Percentiles rank a stretch among this genome's conserved stretches.
These are phyloP conservation scores for Cephalotes varians DNA, from an alignment of 2,888 invertebrate genomes.

Conservation along the genomic window DNA sequence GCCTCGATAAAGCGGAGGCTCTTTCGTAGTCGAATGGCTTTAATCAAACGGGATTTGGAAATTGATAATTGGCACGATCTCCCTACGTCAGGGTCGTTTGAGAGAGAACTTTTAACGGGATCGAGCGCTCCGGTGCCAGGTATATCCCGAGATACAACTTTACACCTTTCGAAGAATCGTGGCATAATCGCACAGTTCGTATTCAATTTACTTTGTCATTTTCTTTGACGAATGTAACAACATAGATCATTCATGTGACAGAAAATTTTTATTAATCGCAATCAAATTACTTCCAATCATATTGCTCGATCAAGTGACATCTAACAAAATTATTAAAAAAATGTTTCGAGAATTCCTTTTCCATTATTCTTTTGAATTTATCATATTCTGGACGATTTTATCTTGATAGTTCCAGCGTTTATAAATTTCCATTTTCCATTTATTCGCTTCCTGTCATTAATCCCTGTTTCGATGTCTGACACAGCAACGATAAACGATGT, in stretches of 20 bases:
- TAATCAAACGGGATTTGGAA: slow-evolving; percentile 72
- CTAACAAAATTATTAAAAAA: background rate
- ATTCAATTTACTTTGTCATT: slow-evolving; percentile 12
- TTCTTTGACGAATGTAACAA: background rate
- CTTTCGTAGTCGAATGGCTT: slow-evolving; percentile 69
- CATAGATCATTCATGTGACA: background rate
- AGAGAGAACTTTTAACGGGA: slow-evolving; percentile 45
- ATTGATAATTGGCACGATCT: slow-evolving; percentile 71
- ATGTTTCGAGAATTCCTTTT: background rate
- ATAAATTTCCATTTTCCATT: background rate
- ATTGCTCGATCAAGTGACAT: background rate
- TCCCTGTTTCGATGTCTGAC: background rate
- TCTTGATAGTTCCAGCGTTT: background rate
- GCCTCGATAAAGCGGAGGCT: slow-evolving; percentile 75
- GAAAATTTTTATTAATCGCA: background rate
- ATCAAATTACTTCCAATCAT: background rate
- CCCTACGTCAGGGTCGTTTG: slow-evolving; percentile 24
- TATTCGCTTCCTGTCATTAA: background rate
- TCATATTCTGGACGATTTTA: background rate
- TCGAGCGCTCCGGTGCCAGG: background rate
- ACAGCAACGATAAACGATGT: background rate
- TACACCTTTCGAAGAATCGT: slow-evolving; percentile 19
- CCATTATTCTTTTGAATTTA: background rate
- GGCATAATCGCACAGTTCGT: background rate
- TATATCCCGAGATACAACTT: slow-evolving; percentile 16